A percentile compares a stretch with the other conserved stretches of the same genome.
Conservation (phyloP, 2,113 vertebrate species). For the Pituophis catenifer region DNA sequence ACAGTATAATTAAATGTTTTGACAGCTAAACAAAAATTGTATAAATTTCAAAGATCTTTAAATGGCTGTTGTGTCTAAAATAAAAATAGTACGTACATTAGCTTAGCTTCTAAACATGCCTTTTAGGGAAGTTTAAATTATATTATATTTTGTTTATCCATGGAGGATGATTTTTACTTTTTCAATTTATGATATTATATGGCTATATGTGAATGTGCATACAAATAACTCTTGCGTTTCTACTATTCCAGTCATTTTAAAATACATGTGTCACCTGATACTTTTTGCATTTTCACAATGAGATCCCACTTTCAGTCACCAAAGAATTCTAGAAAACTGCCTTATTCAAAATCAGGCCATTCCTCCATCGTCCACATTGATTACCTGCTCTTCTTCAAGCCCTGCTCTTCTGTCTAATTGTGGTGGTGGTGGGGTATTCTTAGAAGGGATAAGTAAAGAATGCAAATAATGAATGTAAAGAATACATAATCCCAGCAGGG, state of each 20-base stretch:
- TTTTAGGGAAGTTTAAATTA: slow-evolving; percentile 50
- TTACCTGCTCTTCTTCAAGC: neutral
- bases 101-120: slow-evolving; percentile 47
- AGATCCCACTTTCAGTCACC: slow-evolving; percentile 8
- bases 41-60: slow-evolving; percentile 78
- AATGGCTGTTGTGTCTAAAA: slow-evolving; percentile 67
- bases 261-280: neutral
- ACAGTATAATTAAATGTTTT: slow-evolving; percentile 85
- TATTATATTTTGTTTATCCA: slow-evolving; percentile 41
- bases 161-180: slow-evolving; percentile 7
- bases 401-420: neutral
- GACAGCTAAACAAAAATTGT: slow-evolving; percentile 82
- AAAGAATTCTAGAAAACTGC: neutral
- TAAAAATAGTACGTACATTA: slow-evolving; percentile 61
- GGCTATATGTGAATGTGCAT: neutral
- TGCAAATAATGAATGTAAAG: neutral
- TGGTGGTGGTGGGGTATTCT: neutral
- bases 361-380: neutral
- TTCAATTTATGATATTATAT: neutral
- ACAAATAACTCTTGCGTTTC: neutral
- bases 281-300: slow-evolving; percentile 12
- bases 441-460: neutral
- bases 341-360: neutral
- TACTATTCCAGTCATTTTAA: slow-evolving; percentile 28
- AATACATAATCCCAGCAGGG: neutral